Evolutionary conservation across 2,888 invertebrate genomes (phyloP), one percentile per base, ranked within the genome.

Genomic region (Trichopoda pennipes): DNA sequence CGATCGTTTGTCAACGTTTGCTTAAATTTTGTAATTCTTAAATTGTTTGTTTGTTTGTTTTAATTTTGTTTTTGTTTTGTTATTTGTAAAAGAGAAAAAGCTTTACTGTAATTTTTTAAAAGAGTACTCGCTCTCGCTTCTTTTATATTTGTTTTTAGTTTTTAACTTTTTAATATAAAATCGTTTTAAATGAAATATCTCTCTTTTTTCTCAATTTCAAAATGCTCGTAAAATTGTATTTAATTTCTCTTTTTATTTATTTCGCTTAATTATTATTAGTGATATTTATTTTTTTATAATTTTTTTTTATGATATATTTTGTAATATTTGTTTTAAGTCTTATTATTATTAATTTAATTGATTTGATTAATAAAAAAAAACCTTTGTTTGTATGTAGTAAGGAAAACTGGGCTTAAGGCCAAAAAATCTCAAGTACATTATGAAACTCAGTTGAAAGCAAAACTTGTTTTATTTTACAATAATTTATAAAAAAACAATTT

Each of bases 1-100:
- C 91, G 69, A 88, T 90, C 75, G 86, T 91, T 74, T 91, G 91
- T 86, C 91, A 91, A 88, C 90, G 89, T 49, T 87, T 90, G 84
- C 86, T 90, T 73, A 90, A 89, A 86, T 87, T 88, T 83, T 89
- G 88, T 86, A 86, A 86, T 79, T 88, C 87, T 88, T 89, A 89
- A 87, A 66, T 3, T 35, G 23, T 21, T 16, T 42, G n/a, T 60
- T n/a, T 3, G 28, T 28, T 28, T 28, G 2, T 28, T 28, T 28
- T 6, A 4, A 28, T 28, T 28, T 28, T 28, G 4, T 42, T 28
- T 44, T 35, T 12, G 10, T 2, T 44, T 44, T 2, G 10, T 16
- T 44, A 16, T 44, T 44, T 10, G 2, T 38, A 8, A 38, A 12
- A 38, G 49, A 23, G 10, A 17, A 47, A 47, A 53, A 58, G 44